Base-by-base conservation (phyloP, 2,888 invertebrate species). In the Metacarcinus magister region DNA sequence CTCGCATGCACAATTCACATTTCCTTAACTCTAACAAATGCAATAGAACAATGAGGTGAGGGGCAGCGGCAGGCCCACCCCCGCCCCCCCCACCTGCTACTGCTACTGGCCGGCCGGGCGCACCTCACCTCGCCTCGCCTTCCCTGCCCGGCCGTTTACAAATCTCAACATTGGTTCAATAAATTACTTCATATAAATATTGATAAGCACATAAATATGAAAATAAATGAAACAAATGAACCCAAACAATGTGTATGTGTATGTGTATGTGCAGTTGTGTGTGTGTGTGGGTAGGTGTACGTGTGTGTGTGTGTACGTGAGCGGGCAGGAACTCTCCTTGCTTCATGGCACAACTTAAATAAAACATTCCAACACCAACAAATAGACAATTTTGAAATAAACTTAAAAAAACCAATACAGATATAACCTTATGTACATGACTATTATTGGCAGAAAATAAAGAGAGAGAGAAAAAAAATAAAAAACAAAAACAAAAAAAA, bases 301-400 rank as follows among this genome's bases (percentile, higher is more conserved):
- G 39, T 39, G 39, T 39, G 87, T 32, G 32, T 32, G 82, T 87
- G 28, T 32, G 82, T 28, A 23, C 93, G 93, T 95, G 93, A 95
- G 95, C 95, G 89, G 89, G 94, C 48, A 91, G 94, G 91, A 10
- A 54, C 13, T 19, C 54, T 16, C 67, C 67, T 23, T n/a, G 19
- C 67, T n/a, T 23, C 93, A 89, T 96, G 96, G 96, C 96, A 96
- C 96, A 96, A 96, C 96, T 96, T 95, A 96, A 89, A 87, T 91
- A 19, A 92, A 54, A 54, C 54, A 92, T 46, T 48, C 23, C 8
- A 8, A 54, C 54, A 93, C 92, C 96, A 96, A 96, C 96, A 96
- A 96, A 96, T 96, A 96, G 96, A 96, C 23, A 96, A 96, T 96
- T 96, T 96, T 87, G 96, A 92, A 94, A 96, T 96, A 96, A 96